These are phyloP conservation scores for Lysandra bellargus DNA, from an alignment of 2,888 invertebrate species.

Conservation along the genomic window DNA sequence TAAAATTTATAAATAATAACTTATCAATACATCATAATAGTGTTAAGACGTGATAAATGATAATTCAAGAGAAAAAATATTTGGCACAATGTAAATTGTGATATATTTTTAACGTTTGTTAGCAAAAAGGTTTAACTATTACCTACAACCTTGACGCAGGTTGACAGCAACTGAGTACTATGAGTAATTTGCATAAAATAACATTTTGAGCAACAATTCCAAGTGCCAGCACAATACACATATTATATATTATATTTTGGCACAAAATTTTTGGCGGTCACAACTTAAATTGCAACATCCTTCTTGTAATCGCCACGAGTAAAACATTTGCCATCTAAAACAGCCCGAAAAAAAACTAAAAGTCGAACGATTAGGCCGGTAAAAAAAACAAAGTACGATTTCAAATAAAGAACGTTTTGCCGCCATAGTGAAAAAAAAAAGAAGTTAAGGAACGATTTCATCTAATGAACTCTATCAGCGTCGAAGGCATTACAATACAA, in stretches of 20 bases:
- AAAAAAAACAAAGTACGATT: background rate
- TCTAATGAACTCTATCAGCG: constrained; percentile 6
- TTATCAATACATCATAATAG: background rate
- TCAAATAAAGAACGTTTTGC: background rate
- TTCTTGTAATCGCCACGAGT: background rate
- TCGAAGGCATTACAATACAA: constrained; percentile 13
- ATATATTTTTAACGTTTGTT: background rate
- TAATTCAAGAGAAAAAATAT: background rate
- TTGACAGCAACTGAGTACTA: background rate
- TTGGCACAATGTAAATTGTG: background rate
- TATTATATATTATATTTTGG: background rate
- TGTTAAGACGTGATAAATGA: background rate
- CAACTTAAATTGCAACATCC: background rate
- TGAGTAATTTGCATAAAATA: background rate
- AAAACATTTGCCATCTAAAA: background rate
- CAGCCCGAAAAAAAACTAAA: background rate
- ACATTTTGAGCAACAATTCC: background rate
- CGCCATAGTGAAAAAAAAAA: background rate
- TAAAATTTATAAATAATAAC: background rate
- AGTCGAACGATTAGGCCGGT: constrained; percentile 1
- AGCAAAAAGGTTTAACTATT: background rate
- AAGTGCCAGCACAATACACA: background rate
- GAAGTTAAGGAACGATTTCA: background rate
- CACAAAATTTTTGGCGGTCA: background rate
- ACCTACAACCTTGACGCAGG: constrained; percentile 1